phyloP scores from a whole-genome alignment of 2,113 vertebrate genomes.

The Onychorhynchus coronatus region DNA sequence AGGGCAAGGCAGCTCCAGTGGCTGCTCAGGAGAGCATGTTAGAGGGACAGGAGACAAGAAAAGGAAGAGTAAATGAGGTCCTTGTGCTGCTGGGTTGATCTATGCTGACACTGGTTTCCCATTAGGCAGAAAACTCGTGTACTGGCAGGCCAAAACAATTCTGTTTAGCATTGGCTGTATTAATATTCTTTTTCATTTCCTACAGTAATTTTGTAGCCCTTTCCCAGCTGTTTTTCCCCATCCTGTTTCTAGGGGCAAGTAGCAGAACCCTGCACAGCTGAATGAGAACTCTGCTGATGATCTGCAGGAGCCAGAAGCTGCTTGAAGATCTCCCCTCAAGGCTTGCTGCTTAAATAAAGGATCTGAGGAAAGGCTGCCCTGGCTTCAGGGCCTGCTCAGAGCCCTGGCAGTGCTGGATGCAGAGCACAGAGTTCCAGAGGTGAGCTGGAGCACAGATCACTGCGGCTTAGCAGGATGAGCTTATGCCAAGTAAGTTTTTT shows the following conservation, averaged over 20 bases:
- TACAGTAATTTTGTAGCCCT: neutral
- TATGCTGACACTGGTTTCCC: neutral
- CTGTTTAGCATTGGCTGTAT: neutral
- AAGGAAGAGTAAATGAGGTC: neutral
- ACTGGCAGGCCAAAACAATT: neutral
- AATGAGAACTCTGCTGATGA: neutral
- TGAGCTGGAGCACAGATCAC: neutral
- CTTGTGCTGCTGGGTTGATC: neutral
- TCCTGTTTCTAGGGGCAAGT: neutral
- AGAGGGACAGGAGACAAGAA: neutral
- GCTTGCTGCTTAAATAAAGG: neutral
- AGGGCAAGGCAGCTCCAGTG: neutral
- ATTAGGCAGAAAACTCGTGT: neutral
- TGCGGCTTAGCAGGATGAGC: neutral
- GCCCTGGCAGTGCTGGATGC: neutral
- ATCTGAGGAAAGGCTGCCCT: neutral
- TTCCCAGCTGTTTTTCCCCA: neutral
- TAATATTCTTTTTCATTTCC: neutral
- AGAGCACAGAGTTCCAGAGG: neutral
- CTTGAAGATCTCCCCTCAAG: neutral
- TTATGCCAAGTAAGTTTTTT: neutral
- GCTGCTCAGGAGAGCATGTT: neutral
- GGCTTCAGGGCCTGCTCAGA: neutral
- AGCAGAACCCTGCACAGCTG: neutral
- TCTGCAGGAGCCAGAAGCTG: neutral